Percentiles rank a stretch among this genome's conserved stretches.
These are phyloP conservation scores for Hydractinia symbiolongicarpus DNA, from an alignment of 30 jellyfish, hydroid and myxozoan species.

Conservation along the genomic window DNA sequence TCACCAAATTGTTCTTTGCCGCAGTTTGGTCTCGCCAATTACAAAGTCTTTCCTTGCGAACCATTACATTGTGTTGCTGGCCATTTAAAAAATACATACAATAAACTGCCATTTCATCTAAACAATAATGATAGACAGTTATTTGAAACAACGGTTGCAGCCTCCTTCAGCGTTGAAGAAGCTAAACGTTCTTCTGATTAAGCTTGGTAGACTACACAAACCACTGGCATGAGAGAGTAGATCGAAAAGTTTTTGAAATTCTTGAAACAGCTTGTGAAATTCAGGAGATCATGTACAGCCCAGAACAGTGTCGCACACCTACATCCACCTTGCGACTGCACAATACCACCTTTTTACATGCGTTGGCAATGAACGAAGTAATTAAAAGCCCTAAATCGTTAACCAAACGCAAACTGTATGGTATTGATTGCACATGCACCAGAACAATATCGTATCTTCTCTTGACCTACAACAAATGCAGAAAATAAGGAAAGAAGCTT, in stretches of 20 bases:
- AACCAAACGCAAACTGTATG: slow-evolving; percentile 21
- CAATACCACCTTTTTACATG: slow-evolving; percentile 21
- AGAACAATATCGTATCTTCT: neutral
- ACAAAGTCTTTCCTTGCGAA: slow-evolving; percentile 30
- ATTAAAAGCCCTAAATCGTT: slow-evolving; percentile 15
- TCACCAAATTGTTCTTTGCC: neutral
- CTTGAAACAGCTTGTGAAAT: slow-evolving; percentile 2
- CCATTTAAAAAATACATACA: slow-evolving; percentile 12
- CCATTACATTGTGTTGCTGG: slow-evolving; percentile 26
- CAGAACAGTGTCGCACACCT: slow-evolving; percentile 1
- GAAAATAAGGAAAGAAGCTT: slow-evolving; percentile 35
- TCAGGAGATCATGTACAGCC: slow-evolving; percentile 16
- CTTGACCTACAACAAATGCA: too few relatives aligned
- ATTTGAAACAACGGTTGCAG: slow-evolving; percentile 7
- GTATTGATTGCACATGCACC: slow-evolving; percentile 20
- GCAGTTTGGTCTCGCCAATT: neutral
- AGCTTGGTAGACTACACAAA: neutral
- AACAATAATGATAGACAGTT: slow-evolving; percentile 9
- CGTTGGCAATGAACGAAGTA: neutral
- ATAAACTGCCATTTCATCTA: slow-evolving; percentile 28
- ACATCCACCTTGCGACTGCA: slow-evolving; percentile 19
- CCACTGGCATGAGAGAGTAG: slow-evolving; percentile 5
- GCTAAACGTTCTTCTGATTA: slow-evolving; percentile 15
- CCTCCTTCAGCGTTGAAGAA: slow-evolving; percentile 1
- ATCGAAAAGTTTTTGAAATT: slow-evolving; percentile 4